These are phyloP conservation scores for Cotesia glomerata DNA, from an alignment of 1,140 invertebrate genomes.

Conservation along the genomic window DNA sequence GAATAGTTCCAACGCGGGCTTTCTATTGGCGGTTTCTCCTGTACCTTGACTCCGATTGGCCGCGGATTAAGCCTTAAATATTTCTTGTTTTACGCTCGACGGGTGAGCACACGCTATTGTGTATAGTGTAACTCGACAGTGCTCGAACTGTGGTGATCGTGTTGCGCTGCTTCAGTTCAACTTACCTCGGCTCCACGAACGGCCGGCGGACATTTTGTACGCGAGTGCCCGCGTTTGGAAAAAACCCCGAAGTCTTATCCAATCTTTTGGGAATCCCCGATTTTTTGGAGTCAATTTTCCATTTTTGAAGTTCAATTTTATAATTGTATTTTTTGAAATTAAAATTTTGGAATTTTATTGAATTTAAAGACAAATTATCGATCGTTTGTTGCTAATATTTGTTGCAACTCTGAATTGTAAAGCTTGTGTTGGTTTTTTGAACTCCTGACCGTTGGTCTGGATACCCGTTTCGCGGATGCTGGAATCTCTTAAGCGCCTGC, in stretches of 20 bases:
- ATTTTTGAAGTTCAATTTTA: no score
- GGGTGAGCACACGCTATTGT: no score
- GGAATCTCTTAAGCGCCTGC: constrained; percentile 22
- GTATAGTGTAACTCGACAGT: no score
- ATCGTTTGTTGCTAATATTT: no score
- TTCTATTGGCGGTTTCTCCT: constrained; percentile 43
- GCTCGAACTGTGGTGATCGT: constrained; percentile 42
- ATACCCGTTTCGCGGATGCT: not conserved
- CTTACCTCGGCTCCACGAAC: constrained; percentile 55
- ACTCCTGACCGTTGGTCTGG: not conserved
- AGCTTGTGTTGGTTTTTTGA: not conserved
- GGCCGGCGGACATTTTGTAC: constrained; percentile 37
- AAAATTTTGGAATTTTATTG: no score
- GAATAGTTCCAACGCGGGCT: not conserved
- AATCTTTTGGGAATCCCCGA: not conserved
- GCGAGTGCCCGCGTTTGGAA: not conserved
- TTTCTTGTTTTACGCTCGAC: no score
- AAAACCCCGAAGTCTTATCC: not conserved
- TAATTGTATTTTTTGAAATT: no score
- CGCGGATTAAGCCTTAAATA: constrained; percentile 42
- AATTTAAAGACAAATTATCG: no score
- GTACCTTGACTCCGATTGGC: constrained; percentile 42
- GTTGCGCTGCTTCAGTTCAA: constrained; percentile 55
- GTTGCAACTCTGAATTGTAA: no score
- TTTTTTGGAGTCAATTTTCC: no score